Base-by-base conservation (phyloP, 2,113 vertebrate genomes). In the Leucoraja erinaceus region DNA sequence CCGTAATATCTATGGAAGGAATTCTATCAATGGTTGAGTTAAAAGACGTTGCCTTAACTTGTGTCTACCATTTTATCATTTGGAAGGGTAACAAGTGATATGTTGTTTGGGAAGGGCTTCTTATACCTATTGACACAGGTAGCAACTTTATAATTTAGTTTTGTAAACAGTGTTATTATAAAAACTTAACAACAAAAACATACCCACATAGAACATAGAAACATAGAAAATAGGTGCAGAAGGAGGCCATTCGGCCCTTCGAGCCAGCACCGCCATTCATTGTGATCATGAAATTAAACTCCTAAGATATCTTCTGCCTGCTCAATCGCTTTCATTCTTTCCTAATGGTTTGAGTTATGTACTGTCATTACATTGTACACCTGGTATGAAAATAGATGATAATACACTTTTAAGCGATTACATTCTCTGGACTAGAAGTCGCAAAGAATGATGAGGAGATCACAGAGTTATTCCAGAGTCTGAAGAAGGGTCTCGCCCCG, bases 111-210 rank as follows among this genome's bases (percentile, higher is more conserved):
- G 66, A 91, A 11, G 66, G 22, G 90, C 5, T 91, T 12, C 6
- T 88, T 63, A 88, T 88, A 31, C 59, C 28, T 61, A 63, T 66
- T 31, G 63, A 63, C 14, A 14, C 9, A 47, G 70, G 20, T 16
- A 25, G 22, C 20, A 47, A 91, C 54, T 72, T 91, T 47, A 25
- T 20, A 54, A 38, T 25, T 47, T 47, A 72, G 66, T 38, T 91
- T 72, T 72, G 66, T 54, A 22, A 54, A 54, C 59, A 88, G 28
- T 18, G 22, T 74, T 72, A n/a, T 70, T 90, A 54, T 31, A 61
- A 66, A 88, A n/a, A n/a, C 28, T 66, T 88, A 88, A 88, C 4
- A 54, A 59, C 83, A 88, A 88, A 83, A 88, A 63, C n/a, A 66
- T 66, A 61, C 14, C 63, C 12, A 18, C 18, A 31, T 16, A n/a